These are phyloP conservation scores for Eupithecia exiguata DNA, from an alignment of 2,888 invertebrate genomes.

Conservation along the genomic window DNA sequence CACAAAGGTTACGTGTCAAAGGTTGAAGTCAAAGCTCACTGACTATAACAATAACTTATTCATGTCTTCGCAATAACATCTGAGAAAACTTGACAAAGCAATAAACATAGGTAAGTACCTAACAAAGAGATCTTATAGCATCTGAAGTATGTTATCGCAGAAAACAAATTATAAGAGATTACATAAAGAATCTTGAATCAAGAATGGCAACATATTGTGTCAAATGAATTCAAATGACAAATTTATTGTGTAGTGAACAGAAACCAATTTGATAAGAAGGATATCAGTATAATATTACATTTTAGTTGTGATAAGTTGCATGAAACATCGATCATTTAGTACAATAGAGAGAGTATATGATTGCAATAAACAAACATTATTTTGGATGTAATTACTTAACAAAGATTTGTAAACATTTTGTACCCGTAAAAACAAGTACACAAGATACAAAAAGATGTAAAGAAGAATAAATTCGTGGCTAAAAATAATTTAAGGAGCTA, in stretches of 20 bases:
- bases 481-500: neutral
- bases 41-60: conserved; percentile 10
- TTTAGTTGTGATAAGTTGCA: neutral
- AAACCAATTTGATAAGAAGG: neutral
- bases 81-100: conserved; percentile 10
- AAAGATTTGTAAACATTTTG: too few species aligned
- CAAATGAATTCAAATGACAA: neutral
- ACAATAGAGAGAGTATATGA: neutral
- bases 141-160: neutral
- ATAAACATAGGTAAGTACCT: neutral
- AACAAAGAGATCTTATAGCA: neutral
- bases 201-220: neutral
- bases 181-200: neutral
- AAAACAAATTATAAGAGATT: neutral
- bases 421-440: too few species aligned
- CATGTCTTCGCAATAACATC: conserved; percentile 9
- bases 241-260: neutral
- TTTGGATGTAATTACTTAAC: neutral
- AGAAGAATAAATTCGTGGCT: neutral
- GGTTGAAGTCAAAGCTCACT: conserved; percentile 9
- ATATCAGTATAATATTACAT: neutral
- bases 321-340: neutral
- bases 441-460: neutral
- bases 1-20: neutral
- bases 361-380: neutral